Evolutionary conservation across 2,113 vertebrate species (phyloP).

Genomic region (Meles meles): DNA sequence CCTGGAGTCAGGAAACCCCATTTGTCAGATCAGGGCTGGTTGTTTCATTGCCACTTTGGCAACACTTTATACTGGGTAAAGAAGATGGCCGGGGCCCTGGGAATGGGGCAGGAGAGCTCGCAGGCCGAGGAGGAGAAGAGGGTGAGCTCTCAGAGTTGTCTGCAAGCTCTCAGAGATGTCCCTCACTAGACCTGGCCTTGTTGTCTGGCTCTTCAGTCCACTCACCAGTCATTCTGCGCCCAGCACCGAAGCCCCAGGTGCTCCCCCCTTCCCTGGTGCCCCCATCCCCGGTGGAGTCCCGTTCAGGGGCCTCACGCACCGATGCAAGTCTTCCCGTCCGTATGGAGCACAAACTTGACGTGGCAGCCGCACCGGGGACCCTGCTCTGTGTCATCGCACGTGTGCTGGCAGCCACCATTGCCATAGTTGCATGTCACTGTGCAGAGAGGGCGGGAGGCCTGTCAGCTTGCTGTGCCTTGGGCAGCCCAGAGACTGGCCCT

Average conservation of each 20-base stretch:
- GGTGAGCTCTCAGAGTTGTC: background rate
- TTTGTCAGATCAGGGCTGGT: background rate
- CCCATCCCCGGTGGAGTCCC: background rate
- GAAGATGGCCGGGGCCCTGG: background rate
- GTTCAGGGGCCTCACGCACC: conserved; percentile 85
- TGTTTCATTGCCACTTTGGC: background rate
- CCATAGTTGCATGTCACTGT: conserved; percentile 99
- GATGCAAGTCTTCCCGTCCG: conserved; percentile 96
- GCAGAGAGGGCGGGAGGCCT: conserved; percentile 37
- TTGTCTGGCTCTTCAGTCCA: background rate
- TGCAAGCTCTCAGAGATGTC: background rate
- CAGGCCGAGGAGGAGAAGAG: background rate
- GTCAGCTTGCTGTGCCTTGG: background rate
- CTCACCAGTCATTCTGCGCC: background rate
- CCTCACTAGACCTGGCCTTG: background rate
- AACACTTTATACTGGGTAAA: background rate
- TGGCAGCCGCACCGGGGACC: conserved; percentile 96
- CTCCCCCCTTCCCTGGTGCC: background rate
- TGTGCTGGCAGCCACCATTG: conserved; percentile 98
- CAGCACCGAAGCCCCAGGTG: background rate
- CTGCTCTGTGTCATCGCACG: conserved; percentile 96
- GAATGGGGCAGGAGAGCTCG: background rate
- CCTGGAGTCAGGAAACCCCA: background rate
- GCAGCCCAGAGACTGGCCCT: background rate
- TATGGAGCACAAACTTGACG: conserved; percentile 95